Evolutionary conservation across 2,888 invertebrate genomes (phyloP), one percentile per base, ranked within the genome.

Genomic region (Galerucella calmariensis): DNA sequence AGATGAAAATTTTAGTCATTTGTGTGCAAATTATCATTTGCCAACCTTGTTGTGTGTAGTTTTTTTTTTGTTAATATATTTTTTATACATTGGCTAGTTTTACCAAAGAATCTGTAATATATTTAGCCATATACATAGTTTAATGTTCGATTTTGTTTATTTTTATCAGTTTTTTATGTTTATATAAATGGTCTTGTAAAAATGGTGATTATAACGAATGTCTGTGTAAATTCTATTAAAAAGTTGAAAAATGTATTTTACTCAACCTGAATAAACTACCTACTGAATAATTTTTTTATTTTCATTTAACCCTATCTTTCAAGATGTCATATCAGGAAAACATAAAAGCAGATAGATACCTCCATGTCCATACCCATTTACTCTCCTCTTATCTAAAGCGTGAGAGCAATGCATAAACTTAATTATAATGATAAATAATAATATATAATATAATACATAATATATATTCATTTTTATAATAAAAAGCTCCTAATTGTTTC

Each of bases 91-190:
- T 86, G 87, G 88, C 88, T 88, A 87, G 88, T 86, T 84, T 86
- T 86, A 87, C 88, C 88, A 88, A 88, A 88, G 88, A 88, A 79
- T 80, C 78, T 87, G 87, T 87, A 87, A 85, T 84, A 87, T 87
- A 85, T 81, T 81, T 79, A 80, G 77, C 78, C 77, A 78, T 77
- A 70, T 75, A 73, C 53, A 77, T 74, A 69, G 75, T 78, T 77
- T 72, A 72, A 79, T 74, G 77, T 78, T 78, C 74, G 72, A 77
- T 76, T 79, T 79, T 79, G 71, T 78, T 80, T 80, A 72, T 78
- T 81, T 79, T 79, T 75, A 51, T 73, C 80, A 78, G 70, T 79
- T 82, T 80, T 81, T 79, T 79, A 78, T 79, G 79, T 82, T 80
- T 82, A 77, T 78, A 82, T 80, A 81, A 78, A 81, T 81, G 81